Evolutionary conservation across 2,113 vertebrate species (phyloP).

Genomic region (Pandion haliaetus): DNA sequence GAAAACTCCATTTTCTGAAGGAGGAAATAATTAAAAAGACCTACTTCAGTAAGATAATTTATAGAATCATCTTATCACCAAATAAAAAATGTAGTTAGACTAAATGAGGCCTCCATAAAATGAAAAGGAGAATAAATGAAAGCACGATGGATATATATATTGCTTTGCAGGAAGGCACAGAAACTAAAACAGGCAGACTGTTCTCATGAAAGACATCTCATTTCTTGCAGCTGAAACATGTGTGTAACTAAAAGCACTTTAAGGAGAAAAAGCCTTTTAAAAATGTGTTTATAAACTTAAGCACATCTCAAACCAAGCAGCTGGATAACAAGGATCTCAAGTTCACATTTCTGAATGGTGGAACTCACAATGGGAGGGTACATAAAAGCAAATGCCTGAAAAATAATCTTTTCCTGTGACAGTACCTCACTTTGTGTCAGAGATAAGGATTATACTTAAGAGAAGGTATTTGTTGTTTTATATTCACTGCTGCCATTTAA

Average conservation of each 20-base stretch:
- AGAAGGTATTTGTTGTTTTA: background rate
- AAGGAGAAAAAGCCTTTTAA: background rate
- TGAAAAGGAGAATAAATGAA: background rate
- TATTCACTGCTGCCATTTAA: background rate
- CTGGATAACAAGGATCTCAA: background rate
- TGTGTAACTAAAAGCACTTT: background rate
- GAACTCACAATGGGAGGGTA: background rate
- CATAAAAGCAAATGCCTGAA: background rate
- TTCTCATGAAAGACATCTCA: background rate
- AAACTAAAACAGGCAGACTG: background rate
- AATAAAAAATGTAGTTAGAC: conserved; percentile 3
- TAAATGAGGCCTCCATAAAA: conserved; percentile 25
- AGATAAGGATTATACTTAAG: background rate
- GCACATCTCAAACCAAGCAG: background rate
- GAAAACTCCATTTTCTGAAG: conserved; percentile 32
- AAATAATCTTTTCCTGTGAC: background rate
- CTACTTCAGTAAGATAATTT: background rate
- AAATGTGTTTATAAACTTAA: background rate
- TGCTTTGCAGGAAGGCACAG: background rate
- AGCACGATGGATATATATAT: background rate
- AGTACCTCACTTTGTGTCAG: background rate
- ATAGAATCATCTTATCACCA: conserved; percentile 21
- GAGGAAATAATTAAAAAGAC: conserved; percentile 35
- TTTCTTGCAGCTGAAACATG: background rate
- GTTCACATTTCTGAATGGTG: background rate